Percentiles rank a stretch among this genome's conserved stretches.
phyloP scores from a whole-genome alignment of 2,888 invertebrate genomes.

The Folsomia candida region DNA sequence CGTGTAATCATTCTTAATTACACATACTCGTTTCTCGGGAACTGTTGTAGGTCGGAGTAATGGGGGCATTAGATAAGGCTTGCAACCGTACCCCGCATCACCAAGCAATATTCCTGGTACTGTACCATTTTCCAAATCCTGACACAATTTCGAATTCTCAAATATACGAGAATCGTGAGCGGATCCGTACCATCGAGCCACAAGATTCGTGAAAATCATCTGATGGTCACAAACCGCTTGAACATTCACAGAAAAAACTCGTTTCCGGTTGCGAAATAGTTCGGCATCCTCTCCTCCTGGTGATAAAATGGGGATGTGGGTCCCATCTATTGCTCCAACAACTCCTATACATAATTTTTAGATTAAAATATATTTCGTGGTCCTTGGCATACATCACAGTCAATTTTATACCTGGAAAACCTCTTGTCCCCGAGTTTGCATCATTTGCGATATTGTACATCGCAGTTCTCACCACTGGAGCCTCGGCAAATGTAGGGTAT shows the following conservation, averaged over 20 bases:
- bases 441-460: conserved; percentile 19
- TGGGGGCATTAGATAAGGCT: too few relatives aligned
- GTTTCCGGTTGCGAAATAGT: conserved; percentile 30
- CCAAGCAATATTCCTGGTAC: conserved; percentile 22
- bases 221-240: conserved; percentile 26
- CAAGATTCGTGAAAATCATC: conserved; percentile 24
- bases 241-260: conserved; percentile 27
- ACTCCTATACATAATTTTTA: conserved; percentile 21
- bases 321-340: conserved; percentile 26
- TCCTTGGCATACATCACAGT: too few relatives aligned
- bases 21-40: background rate
- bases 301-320: conserved; percentile 26
- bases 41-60: background rate
- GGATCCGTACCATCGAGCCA: conserved; percentile 32
- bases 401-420: background rate
- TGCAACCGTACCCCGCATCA: conserved; percentile 22
- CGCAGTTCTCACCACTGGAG: background rate
- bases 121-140: background rate
- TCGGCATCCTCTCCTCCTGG: conserved; percentile 31
- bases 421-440: background rate
- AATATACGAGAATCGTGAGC: conserved; percentile 29
- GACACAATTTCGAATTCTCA: background rate
- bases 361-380: too few relatives aligned
- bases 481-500: conserved; percentile 22
- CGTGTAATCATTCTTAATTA: background rate